Base-by-base conservation (phyloP, 2,888 invertebrate species). In the Drosophila mercatorum region DNA sequence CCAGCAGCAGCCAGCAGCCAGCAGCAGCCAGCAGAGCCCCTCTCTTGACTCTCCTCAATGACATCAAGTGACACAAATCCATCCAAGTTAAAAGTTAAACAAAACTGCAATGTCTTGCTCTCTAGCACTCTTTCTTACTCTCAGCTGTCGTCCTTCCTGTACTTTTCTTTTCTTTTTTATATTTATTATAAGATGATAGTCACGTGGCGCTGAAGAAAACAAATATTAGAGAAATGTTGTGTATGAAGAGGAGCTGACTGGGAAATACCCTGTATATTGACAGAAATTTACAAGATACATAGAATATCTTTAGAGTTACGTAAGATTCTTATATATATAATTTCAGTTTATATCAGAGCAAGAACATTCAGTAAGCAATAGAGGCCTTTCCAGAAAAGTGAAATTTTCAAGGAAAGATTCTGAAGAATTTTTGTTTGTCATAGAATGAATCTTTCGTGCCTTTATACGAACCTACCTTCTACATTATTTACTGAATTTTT, bases 51-150 rank as follows among this genome's bases (percentile, higher is more conserved):
- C 41, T 8, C 14, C 4, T 44, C 46, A 28, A 72, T 61, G 66
- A 72, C 78, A 78, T 63, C 79, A 75, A 63, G 63, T 75, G 80
- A 73, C 85, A 82, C 76, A 84, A 87, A 84, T 87, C 82, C 83
- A 62, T 61, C 49, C 76, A 80, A 70, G 80, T 84, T 68, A 87
- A 87, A 87, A 83, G 87, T 84, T 81, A 80, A 81, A 84, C 84
- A 82, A 79, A 76, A 84, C 76, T 70, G 78, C 75, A 81, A 75
- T 59, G 69, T 77, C 69, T 63, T 47, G 49, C 59, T 31, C 59
- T 56, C 55, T 14, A 14, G 53, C 26, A 22, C 26, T 22, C 38
- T n/a, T 38, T 36, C 38, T 40, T 26, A 0, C 26, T n/a, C 53
- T 53, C 57, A 38, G 57, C 7, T 17, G 31, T 36, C 34, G n/a